Evolutionary conservation across 2,888 invertebrate genomes (phyloP).

Genomic region (Pyrrhia umbra): DNA sequence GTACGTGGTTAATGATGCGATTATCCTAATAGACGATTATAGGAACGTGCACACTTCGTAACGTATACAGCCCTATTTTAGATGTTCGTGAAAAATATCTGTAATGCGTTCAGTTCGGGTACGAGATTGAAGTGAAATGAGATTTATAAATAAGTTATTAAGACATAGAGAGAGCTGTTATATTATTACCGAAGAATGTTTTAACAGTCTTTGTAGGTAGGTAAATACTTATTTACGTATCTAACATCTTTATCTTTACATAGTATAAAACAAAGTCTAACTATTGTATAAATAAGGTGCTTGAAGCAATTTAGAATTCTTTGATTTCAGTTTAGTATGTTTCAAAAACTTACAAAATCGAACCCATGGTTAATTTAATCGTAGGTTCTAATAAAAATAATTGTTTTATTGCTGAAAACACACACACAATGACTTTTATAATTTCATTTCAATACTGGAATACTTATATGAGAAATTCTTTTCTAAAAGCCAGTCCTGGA

Average conservation of each 20-base stretch:
- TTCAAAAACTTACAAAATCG: too few relatives aligned
- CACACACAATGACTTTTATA: constrained; percentile 12
- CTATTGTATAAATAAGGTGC: too few relatives aligned
- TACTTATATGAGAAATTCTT: constrained; percentile 41
- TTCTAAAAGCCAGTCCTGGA: too few relatives aligned
- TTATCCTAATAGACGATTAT: constrained; percentile 49
- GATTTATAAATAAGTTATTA: constrained; percentile 22
- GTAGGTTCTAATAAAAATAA: background rate
- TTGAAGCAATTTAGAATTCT: too few relatives aligned
- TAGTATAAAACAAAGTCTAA: too few relatives aligned
- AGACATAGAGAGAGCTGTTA: background rate
- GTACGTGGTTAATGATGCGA: constrained; percentile 54
- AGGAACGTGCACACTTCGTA: constrained; percentile 39
- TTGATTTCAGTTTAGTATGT: too few relatives aligned
- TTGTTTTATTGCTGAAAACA: background rate
- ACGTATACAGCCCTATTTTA: background rate
- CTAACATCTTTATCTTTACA: too few relatives aligned
- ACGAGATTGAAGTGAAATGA: constrained; percentile 8
- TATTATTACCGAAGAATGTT: background rate
- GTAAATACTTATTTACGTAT: background rate
- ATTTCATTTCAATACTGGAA: constrained; percentile 23
- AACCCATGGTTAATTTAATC: too few relatives aligned
- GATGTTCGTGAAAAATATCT: constrained; percentile 12
- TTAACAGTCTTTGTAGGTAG: background rate
- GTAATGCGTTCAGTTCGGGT: background rate